These are phyloP conservation scores for Gambusia yucatana DNA, from an alignment of 2,797 vertebrate genomes.

Conservation along the genomic window DNA sequence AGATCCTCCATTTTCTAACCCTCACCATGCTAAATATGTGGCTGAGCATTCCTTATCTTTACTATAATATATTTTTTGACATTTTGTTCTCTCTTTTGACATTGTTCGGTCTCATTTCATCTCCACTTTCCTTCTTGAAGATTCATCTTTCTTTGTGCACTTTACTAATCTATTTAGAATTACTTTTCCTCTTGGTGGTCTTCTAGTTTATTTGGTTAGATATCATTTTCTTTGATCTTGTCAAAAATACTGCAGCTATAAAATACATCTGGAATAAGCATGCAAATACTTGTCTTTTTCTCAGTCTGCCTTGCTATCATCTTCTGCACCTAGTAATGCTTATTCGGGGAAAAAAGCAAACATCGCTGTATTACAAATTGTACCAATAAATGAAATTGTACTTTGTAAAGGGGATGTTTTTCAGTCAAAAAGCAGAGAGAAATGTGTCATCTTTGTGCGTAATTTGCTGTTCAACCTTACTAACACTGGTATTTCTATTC, in stretches of 20 bases:
- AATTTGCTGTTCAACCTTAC: conserved; percentile 29
- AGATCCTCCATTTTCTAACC: conserved; percentile 42
- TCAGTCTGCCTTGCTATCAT: conserved; percentile 34
- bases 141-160: conserved; percentile 49
- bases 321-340: conserved; percentile 35
- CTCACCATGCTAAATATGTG: conserved; percentile 39
- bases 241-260: conserved; percentile 44
- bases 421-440: conserved; percentile 70
- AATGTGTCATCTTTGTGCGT: conserved; percentile 28
- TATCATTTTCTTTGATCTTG: conserved; percentile 56
- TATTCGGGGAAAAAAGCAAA: conserved; percentile 7
- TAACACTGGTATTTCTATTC: conserved; percentile 47
- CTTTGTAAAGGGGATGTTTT: conserved; percentile 10
- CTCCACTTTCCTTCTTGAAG: conserved; percentile 45
- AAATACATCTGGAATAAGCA: conserved; percentile 62
- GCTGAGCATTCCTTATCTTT: conserved; percentile 40
- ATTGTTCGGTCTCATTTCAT: conserved; percentile 61
- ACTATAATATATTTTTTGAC: conserved; percentile 15
- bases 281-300: conserved; percentile 46
- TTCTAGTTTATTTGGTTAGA: conserved; percentile 37
- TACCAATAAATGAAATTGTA: background rate
- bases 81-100: conserved; percentile 39
- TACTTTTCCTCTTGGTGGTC: conserved; percentile 33
- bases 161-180: conserved; percentile 60
- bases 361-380: background rate